Conservation (phyloP, 1,140 invertebrate genomes). For the Drosophila pseudoananassae region DNA sequence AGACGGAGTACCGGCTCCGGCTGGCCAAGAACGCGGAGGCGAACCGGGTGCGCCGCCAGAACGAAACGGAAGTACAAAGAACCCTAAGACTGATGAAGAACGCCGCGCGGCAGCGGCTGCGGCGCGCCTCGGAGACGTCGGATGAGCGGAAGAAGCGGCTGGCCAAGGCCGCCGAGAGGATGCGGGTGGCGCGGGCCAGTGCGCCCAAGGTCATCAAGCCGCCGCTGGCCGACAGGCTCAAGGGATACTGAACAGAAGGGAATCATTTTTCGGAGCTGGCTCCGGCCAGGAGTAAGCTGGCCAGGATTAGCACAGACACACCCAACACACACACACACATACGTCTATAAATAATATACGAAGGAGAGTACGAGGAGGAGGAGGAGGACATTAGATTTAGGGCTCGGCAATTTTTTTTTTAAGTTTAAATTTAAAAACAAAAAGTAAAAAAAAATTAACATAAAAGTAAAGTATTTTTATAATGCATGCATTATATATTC, state of each 20-base stretch:
- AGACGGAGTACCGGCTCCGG: slow-evolving; percentile 78
- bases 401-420: slow-evolving; percentile 75
- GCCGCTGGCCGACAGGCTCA: slow-evolving; percentile 78
- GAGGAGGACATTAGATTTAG: slow-evolving; percentile 36
- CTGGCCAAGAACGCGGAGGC: slow-evolving; percentile 82
- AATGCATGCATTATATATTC: slow-evolving; percentile 84
- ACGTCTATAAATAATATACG: background rate
- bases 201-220: slow-evolving; percentile 82
- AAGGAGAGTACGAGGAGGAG: slow-evolving; percentile 4
- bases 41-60: slow-evolving; percentile 81
- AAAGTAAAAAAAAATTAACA: slow-evolving; percentile 34
- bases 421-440: slow-evolving; percentile 67
- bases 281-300: slow-evolving; percentile 20
- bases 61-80: slow-evolving; percentile 84
- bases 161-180: slow-evolving; percentile 82
- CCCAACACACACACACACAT: slow-evolving; percentile 30
- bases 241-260: slow-evolving; percentile 64
- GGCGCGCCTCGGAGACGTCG: slow-evolving; percentile 84
- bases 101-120: slow-evolving; percentile 78
- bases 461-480: slow-evolving; percentile 81
- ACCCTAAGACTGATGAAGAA: slow-evolving; percentile 84
- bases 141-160: slow-evolving; percentile 85
- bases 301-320: slow-evolving; percentile 15
- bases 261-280: slow-evolving; percentile 32
- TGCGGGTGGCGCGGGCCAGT: slow-evolving; percentile 74